These are phyloP conservation scores for Pachycephala philippinensis DNA, from an alignment of 2,113 vertebrate genomes.

Conservation along the genomic window DNA sequence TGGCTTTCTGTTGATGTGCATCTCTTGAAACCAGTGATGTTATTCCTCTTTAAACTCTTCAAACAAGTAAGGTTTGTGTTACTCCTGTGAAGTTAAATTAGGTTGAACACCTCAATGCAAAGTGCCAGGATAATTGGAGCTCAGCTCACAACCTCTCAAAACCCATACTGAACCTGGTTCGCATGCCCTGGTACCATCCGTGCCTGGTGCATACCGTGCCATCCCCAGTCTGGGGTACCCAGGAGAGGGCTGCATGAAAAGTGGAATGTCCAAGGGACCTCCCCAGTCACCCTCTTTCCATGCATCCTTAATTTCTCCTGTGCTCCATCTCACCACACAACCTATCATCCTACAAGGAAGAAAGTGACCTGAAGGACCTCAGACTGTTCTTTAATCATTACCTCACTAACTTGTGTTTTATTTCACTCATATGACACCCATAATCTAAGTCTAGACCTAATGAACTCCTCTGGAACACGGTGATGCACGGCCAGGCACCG, in stretches of 20 bases:
- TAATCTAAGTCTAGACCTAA: background rate
- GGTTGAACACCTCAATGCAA: background rate
- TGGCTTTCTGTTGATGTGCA: background rate
- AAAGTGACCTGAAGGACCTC: background rate
- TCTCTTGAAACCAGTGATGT: background rate
- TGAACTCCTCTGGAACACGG: fast-evolving
- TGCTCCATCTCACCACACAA: fast-evolving
- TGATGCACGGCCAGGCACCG: fast-evolving
- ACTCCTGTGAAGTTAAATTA: background rate
- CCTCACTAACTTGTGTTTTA: background rate
- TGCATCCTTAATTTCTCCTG: background rate
- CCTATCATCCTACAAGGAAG: background rate
- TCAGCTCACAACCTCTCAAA: background rate
- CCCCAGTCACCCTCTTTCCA: background rate
- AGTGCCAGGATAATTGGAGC: background rate
- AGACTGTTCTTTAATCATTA: background rate
- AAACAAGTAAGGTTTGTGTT: background rate
- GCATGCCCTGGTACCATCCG: background rate
- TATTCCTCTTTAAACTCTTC: background rate
- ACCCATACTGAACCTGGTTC: background rate
- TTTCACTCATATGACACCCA: background rate
- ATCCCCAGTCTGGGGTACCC: background rate
- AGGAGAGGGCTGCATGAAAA: background rate
- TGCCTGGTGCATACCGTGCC: background rate
- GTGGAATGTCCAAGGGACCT: background rate